A percentile compares a stretch with the other conserved stretches of the same genome.
Conservation (phyloP, 2,797 vertebrate genomes). For the Chrysolophus pictus region DNA sequence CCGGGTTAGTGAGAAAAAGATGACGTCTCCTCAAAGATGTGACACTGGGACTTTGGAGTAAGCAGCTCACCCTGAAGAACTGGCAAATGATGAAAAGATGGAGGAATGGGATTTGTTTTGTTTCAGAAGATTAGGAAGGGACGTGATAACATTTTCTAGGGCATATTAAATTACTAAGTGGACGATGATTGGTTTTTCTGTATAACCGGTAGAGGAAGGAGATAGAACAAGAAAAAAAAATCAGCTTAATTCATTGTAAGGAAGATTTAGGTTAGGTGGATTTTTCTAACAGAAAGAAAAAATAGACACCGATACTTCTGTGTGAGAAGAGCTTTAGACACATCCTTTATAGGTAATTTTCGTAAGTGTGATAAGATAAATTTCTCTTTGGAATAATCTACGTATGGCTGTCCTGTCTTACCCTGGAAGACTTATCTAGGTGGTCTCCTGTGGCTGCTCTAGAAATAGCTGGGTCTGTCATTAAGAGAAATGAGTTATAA, state of each 20-base stretch:
- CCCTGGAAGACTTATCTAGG: background rate
- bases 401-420: background rate
- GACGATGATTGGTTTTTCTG: constrained; percentile 11
- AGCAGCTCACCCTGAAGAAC: constrained; percentile 19
- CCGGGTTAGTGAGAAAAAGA: constrained; percentile 34
- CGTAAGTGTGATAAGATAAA: background rate
- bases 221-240: background rate
- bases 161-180: constrained; percentile 31
- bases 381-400: background rate
- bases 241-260: background rate
- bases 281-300: background rate
- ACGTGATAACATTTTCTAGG: constrained; percentile 32
- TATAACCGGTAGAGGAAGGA: constrained; percentile 12
- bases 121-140: constrained; percentile 47
- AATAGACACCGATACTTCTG: background rate
- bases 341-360: background rate
- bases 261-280: background rate
- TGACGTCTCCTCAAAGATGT: constrained; percentile 41
- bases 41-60: background rate
- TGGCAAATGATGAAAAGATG: constrained; percentile 57
- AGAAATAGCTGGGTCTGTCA: background rate
- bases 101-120: constrained; percentile 56
- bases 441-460: background rate
- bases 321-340: background rate
- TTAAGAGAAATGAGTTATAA: constrained; percentile 10